phyloP scores from a whole-genome alignment of 2,888 invertebrate genomes.

The Drosophila formosana region DNA sequence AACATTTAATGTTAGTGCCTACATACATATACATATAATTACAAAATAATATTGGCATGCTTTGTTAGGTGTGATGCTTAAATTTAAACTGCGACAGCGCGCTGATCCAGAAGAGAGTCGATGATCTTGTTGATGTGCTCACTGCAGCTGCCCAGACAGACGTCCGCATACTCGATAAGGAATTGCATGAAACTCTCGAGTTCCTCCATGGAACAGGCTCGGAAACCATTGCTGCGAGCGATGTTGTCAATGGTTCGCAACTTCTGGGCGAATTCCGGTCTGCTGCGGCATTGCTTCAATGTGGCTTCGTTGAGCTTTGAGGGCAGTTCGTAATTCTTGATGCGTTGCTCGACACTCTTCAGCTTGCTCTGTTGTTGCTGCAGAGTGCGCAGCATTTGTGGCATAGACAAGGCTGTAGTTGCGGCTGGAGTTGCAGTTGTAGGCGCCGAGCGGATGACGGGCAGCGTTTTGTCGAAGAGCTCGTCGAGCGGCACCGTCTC shows the following conservation, averaged over 20 bases:
- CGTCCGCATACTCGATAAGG: constrained; percentile 79
- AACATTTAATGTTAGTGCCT: constrained; percentile 71
- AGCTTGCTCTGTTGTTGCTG: constrained; percentile 73
- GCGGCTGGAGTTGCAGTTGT: constrained; percentile 22
- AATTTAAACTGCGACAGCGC: constrained; percentile 60
- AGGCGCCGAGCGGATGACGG: constrained; percentile 23
- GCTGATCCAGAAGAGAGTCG: constrained; percentile 69
- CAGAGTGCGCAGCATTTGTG: constrained; percentile 73
- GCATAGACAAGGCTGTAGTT: constrained; percentile 47
- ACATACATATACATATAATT: constrained; percentile 13
- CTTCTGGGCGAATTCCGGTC: constrained; percentile 69
- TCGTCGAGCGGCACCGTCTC: constrained; percentile 81
- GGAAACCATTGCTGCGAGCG: constrained; percentile 72
- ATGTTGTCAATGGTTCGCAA: constrained; percentile 76
- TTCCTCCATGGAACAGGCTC: constrained; percentile 69
- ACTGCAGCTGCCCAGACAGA: constrained; percentile 77
- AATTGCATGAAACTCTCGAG: constrained; percentile 81
- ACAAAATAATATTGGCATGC: constrained; percentile 9
- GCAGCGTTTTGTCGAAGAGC: constrained; percentile 68
- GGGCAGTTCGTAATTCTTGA: constrained; percentile 63
- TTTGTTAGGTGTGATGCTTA: background rate
- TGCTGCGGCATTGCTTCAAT: constrained; percentile 60
- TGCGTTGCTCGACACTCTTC: constrained; percentile 66
- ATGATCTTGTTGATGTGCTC: constrained; percentile 78
- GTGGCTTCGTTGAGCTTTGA: constrained; percentile 42